A percentile compares a stretch with the other conserved stretches of the same genome.
Evolutionary conservation across 2,888 invertebrate genomes (phyloP).

Genomic region (Thyatira batis): DNA sequence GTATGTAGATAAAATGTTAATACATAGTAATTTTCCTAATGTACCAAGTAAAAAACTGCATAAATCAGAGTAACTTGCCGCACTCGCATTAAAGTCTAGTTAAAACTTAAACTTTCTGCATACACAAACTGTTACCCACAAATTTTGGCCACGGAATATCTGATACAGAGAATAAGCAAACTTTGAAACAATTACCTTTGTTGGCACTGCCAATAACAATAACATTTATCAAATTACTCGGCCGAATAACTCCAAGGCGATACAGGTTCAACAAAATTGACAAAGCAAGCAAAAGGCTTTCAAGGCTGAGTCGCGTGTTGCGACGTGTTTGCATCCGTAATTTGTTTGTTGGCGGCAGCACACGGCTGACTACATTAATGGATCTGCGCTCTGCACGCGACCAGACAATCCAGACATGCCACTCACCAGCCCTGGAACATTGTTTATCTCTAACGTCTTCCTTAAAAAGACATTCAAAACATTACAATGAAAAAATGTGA

Average conservation of each 20-base stretch:
- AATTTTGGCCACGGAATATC: slow-evolving; percentile 18
- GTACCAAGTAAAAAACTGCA: background rate
- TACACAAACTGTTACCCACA: background rate
- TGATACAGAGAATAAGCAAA: slow-evolving; percentile 52
- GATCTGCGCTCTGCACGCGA: slow-evolving; percentile 72
- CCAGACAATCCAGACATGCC: slow-evolving; percentile 50
- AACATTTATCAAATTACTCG: slow-evolving; percentile 68
- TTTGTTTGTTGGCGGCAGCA: slow-evolving; percentile 80
- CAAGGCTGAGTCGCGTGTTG: slow-evolving; percentile 74
- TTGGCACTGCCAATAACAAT: slow-evolving; percentile 73
- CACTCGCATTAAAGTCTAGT: background rate
- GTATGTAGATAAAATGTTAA: too few relatives aligned
- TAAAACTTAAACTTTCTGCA: background rate
- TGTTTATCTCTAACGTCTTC: slow-evolving; percentile 42
- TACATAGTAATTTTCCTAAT: background rate
- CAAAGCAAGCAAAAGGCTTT: slow-evolving; percentile 79
- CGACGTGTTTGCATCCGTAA: slow-evolving; percentile 81
- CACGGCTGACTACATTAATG: slow-evolving; percentile 77
- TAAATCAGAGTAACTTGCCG: background rate
- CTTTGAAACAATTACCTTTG: slow-evolving; percentile 65
- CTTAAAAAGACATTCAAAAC: slow-evolving; percentile 35
- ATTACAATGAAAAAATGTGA: too few relatives aligned
- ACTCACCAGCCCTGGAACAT: slow-evolving; percentile 36
- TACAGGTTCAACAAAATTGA: slow-evolving; percentile 61
- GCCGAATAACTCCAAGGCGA: slow-evolving; percentile 46